Evolutionary conservation across 2,797 vertebrate genomes (phyloP).

Genomic region (Cottoperca gobio): DNA sequence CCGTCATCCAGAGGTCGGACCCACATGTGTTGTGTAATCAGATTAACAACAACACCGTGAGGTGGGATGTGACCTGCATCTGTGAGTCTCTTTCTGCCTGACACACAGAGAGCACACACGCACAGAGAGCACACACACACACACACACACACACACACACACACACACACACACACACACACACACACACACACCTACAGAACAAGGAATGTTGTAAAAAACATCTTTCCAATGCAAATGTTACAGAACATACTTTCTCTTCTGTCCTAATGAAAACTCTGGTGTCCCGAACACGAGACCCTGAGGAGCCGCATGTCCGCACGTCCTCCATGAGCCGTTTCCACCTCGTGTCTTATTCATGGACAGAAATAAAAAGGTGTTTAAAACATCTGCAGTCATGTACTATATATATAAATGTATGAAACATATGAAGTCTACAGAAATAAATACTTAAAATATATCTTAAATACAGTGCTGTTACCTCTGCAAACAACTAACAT

Average conservation of each 20-base stretch:
- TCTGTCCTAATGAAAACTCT: background rate
- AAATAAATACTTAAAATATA: background rate
- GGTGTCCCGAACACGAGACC: slow-evolving; percentile 1
- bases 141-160: background rate
- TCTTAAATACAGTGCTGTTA: background rate
- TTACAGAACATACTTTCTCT: background rate
- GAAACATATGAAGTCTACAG: background rate
- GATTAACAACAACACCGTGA: slow-evolving; percentile 36
- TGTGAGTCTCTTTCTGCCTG: slow-evolving; percentile 18
- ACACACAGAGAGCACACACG: background rate
- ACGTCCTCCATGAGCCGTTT: background rate
- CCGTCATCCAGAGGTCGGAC: slow-evolving; percentile 32
- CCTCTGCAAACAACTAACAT: no score
- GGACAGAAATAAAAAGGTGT: background rate
- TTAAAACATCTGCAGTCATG: background rate
- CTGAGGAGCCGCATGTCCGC: background rate
- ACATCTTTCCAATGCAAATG: no score
- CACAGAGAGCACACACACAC: slow-evolving; percentile 1
- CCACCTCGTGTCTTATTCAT: background rate
- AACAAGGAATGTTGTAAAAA: no score
- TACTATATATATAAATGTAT: background rate
- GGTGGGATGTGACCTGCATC: slow-evolving; percentile 49
- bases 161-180: background rate
- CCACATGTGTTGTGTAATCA: slow-evolving; percentile 49
- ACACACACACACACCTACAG: background rate